Base-by-base conservation (phyloP, 2,113 vertebrate species). In the Ahaetulla prasina region DNA sequence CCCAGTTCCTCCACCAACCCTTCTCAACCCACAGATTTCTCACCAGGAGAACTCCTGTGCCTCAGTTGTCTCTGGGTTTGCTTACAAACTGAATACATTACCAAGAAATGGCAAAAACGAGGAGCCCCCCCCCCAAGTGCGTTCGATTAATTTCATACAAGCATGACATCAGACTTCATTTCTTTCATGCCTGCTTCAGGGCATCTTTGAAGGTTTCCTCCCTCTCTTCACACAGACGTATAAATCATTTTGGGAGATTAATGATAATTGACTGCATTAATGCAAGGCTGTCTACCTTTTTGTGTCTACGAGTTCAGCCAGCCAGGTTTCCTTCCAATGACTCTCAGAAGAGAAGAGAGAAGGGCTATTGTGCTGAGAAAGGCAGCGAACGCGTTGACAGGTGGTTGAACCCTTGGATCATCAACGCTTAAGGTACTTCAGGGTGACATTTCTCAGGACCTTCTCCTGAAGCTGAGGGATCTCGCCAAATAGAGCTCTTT, bases 121-220 rank as follows among this genome's bases (percentile, higher is more conserved):
- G 89, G 89, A 4, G 68, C 85, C 94, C 45, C 45, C 6, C 0
- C 96, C 95, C 94, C 95, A 95, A 93, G 95, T 94, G 55, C 47
- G 87, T 55, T 96, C 93, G 94, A 94, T 54, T 60, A 57, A 92
- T 91, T 95, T 94, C 88, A 57, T 92, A 95, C 94, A 94, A 94
- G 95, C 86, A 94, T 91, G 93, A 95, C 94, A 91, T 95, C 95
- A 95, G 49, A 25, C 92, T 92, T 94, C 90, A 88, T 92, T 80
- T 63, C 94, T 88, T 90, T 57, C 63, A 50, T 49, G 45, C 54
- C 6, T 92, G 93, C 96, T 93, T 95, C 93, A 95, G 93, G 94
- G 94, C 88, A 88, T 84, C 92, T 94, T 94, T 89, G 84, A 45
- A 63, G 60, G 92, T 39, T 85, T 92, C 92, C 89, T 90, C 86